Evolutionary conservation across 2,113 vertebrate species (phyloP), one percentile per base, ranked within the genome.

Genomic region (Phodopus roborovskii): DNA sequence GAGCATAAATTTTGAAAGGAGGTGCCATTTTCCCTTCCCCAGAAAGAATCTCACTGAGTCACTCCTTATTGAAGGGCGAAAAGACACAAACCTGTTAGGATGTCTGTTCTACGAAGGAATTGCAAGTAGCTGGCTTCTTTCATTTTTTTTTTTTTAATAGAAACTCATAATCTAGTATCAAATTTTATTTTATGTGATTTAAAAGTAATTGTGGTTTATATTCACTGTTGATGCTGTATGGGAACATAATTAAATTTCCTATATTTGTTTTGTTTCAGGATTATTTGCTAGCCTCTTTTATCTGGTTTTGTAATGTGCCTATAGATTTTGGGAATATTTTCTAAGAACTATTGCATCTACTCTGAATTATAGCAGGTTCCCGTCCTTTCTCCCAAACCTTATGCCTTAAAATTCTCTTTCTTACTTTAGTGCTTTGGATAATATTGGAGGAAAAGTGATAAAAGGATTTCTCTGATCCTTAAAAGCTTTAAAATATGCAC

Each of bases 221-320:
- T 86, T 26, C 81, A 64, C 60, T 88, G 53, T 62, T 79, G 36
- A 68, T 86, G 33, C 42, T 30, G 79, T 85, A 68, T 60, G 87
- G 62, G 73, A 93, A 95, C 83, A 88, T 15, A 93, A 60, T 88
- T 91, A 74, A 39, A 92, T 92, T 90, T 71, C 74, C 26, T 48
- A 0, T 56, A 48, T 94, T 89, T 75, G 84, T 86, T 81, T 93
- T 71, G 28, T 94, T 86, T 30, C 17, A 93, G 22, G 16, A 79
- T 62, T 93, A 92, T 82, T 94, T 70, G 42, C 19, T 94, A 53
- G 82, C 60, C 15, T 89, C 28, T 90, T 33, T 95, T 93, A 62
- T 81, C 79, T 62, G 62, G 82, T 96, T 15, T 87, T 70, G 58
- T 86, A 70, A 82, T 24, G 36, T 58, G 15, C 4, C 11, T 42